Base-by-base conservation (phyloP, 1,140 invertebrate species). In the Scaptomyza pallida region DNA sequence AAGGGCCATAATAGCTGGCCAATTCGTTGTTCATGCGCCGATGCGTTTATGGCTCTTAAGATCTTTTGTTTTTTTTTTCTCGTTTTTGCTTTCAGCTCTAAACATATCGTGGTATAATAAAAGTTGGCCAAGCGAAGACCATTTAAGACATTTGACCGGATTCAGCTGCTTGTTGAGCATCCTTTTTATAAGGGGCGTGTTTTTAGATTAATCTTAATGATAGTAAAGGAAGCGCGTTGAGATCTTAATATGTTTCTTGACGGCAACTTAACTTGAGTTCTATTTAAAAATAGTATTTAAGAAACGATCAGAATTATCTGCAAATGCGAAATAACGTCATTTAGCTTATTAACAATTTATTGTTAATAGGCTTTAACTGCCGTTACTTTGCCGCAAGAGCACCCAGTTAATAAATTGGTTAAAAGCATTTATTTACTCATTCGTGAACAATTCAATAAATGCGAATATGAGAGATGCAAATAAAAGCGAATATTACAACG, bases 1-100 rank as follows among this genome's bases (percentile, higher is more conserved):
- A 72, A 75, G 54, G 59, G 16, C 55, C 50, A 21, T 72, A 77
- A 63, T 69, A 50, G 43, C 68, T 17, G 67, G 77, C 61, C 67
- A 75, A 68, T 70, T 56, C 13, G 16, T n/a, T 19, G 52, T 69
- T 85, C 44, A 63, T 60, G 63, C 54, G 19, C 50, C 44, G 45
- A 33, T 72, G 45, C 52, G 37, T 67, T 72, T 61, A 57, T 56
- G 51, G 48, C 59, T n/a, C 52, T 19, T 57, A 47, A 52, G 56
- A 33, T 67, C 17, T 19, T 41, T 12, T 68, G 56, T 33, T 51
- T 17, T 23, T 16, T 23, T 17, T 17, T 21, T n/a, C 19, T 23
- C 17, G 43, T 12, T 52, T 12, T 52, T 55, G 50, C 44, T 15
- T 12, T 10, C 23, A 16, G 26, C 21, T 23, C 35, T 44, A 50